phyloP scores from a whole-genome alignment of 2,797 vertebrate species.

The Danio choprae region DNA sequence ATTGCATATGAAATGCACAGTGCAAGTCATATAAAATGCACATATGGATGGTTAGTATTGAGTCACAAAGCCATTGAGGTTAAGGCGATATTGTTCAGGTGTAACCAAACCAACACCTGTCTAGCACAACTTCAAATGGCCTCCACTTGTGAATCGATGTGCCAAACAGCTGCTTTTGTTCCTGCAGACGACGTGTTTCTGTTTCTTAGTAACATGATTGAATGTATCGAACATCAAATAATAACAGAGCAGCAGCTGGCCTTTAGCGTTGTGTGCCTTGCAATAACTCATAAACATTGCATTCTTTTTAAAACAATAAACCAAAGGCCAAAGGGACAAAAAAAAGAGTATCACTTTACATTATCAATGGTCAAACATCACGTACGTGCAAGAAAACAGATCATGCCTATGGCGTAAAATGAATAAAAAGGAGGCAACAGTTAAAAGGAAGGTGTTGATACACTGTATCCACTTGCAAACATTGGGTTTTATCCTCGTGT shows the following conservation, averaged over 20 bases:
- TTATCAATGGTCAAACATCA: slow-evolving; percentile 70
- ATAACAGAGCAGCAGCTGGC: slow-evolving; percentile 77
- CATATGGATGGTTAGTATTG: slow-evolving; percentile 5
- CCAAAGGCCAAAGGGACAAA: slow-evolving; percentile 64
- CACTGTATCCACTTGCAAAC: too few species aligned
- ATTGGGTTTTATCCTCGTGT: too few species aligned
- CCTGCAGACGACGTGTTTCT: slow-evolving; percentile 62
- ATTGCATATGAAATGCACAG: not conserved
- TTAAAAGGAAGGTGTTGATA: slow-evolving; percentile 35
- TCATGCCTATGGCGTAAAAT: slow-evolving; percentile 40
- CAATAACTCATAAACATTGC: slow-evolving; percentile 73
- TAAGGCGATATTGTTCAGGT: slow-evolving; percentile 46
- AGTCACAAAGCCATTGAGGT: not conserved
- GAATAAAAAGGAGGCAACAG: slow-evolving; percentile 58
- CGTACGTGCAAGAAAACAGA: slow-evolving; percentile 64
- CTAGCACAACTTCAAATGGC: slow-evolving; percentile 64
- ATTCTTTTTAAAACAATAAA: slow-evolving; percentile 69
- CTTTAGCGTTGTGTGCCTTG: slow-evolving; percentile 68
- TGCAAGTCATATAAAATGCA: slow-evolving; percentile 18
- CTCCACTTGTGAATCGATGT: slow-evolving; percentile 68
- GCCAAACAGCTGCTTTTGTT: slow-evolving; percentile 67
- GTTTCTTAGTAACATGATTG: slow-evolving; percentile 74
- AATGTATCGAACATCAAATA: slow-evolving; percentile 73
- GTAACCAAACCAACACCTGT: slow-evolving; percentile 71
- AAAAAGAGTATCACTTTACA: slow-evolving; percentile 71